Evolutionary conservation across 2,797 vertebrate genomes (phyloP).

Genomic region (Squalus acanthias): DNA sequence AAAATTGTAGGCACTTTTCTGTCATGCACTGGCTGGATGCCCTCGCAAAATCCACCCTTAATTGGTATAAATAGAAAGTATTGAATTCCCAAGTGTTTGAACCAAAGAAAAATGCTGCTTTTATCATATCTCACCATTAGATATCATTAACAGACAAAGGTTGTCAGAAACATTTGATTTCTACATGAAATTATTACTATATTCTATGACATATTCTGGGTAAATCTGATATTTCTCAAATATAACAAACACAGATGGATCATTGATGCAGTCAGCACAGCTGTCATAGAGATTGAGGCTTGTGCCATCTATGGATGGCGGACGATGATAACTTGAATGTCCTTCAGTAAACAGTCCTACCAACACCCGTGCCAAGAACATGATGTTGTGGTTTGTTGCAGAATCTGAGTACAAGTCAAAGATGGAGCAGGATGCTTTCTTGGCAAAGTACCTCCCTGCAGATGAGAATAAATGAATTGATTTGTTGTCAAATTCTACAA

Average conservation of each 20-base stretch:
- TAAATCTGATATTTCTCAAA: slow-evolving; percentile 41
- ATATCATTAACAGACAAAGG: neutral
- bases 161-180: neutral
- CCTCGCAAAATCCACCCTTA: neutral
- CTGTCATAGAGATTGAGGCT: slow-evolving; percentile 33
- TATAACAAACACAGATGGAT: slow-evolving; percentile 40
- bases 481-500: neutral
- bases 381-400: neutral
- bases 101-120: neutral
- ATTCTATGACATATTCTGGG: slow-evolving; percentile 41
- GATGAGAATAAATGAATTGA: neutral
- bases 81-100: neutral
- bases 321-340: neutral
- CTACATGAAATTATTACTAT: neutral
- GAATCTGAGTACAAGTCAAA: slow-evolving; percentile 44
- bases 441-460: slow-evolving; percentile 62
- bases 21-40: neutral
- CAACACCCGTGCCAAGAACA: slow-evolving; percentile 60
- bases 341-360: slow-evolving; percentile 52
- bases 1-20: neutral
- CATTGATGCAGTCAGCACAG: slow-evolving; percentile 27
- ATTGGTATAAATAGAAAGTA: neutral
- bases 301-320: slow-evolving; percentile 49
- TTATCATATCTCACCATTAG: neutral
- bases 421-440: slow-evolving; percentile 53